These are phyloP conservation scores for Aplodontia rufa DNA, from an alignment of 2,113 vertebrate genomes.

Conservation along the genomic window DNA sequence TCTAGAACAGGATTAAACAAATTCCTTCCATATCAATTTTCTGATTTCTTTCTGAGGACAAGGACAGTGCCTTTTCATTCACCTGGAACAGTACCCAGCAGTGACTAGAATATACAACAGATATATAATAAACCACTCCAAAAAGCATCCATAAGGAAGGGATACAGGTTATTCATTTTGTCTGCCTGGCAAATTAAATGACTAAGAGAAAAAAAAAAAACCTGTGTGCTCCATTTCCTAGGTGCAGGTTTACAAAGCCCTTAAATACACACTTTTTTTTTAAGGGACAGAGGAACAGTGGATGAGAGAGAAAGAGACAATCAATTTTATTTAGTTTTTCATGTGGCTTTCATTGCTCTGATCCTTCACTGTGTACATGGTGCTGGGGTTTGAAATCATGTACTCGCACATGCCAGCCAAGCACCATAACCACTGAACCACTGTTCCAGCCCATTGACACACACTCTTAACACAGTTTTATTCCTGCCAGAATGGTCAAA, in stretches of 20 bases:
- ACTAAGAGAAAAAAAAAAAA: not conserved
- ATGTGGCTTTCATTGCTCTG: no score
- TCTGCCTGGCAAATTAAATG: slow-evolving; percentile 15
- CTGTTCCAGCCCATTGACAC: no score
- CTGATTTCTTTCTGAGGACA: slow-evolving; percentile 41
- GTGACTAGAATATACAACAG: not conserved
- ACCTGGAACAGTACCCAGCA: not conserved
- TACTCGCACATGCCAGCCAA: no score
- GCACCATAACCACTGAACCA: no score
- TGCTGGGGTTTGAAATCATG: no score
- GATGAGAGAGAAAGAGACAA: no score
- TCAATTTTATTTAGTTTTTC: no score
- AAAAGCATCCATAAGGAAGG: not conserved
- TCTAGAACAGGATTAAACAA: slow-evolving; percentile 9
- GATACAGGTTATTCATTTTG: not conserved
- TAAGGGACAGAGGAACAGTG: no score
- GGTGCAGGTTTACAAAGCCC: not conserved
- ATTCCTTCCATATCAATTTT: not conserved
- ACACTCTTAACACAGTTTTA: not conserved
- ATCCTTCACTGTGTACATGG: no score
- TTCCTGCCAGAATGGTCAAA: not conserved
- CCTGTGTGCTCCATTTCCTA: not conserved
- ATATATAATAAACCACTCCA: not conserved
- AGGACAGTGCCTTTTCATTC: slow-evolving; percentile 15
- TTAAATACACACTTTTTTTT: no score